These are phyloP conservation scores for Scaptomyza caliginosa DNA, from an alignment of 2,888 invertebrate genomes.

Conservation along the genomic window DNA sequence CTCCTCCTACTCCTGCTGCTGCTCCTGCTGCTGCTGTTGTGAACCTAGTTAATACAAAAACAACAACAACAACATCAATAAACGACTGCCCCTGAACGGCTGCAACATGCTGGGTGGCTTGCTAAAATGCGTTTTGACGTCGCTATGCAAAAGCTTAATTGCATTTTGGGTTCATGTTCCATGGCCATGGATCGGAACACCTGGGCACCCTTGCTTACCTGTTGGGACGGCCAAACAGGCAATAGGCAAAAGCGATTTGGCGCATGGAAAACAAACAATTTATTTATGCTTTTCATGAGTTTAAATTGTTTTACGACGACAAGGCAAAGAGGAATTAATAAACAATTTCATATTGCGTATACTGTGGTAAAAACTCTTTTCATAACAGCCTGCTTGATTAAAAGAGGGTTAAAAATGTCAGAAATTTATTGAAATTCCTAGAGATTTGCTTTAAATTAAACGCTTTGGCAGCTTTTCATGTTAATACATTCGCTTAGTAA, in stretches of 20 bases:
- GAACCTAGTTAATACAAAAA: constrained; percentile 68
- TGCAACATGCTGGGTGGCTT: constrained; percentile 24
- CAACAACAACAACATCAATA: constrained; percentile 59
- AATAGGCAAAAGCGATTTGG: constrained; percentile 45
- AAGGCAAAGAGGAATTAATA: constrained; percentile 28
- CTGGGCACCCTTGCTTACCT: constrained; percentile 5
- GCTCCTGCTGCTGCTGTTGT: background rate
- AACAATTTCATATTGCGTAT: constrained; percentile 4
- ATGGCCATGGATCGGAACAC: constrained; percentile 37
- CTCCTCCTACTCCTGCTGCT: no score
- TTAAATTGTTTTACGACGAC: constrained; percentile 45
- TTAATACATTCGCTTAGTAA: no score
- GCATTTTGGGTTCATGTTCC: constrained; percentile 54
- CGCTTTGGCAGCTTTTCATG: no score
- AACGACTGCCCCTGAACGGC: constrained; percentile 57
- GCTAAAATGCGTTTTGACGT: constrained; percentile 67
- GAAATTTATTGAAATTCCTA: background rate
- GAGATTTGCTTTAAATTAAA: background rate
- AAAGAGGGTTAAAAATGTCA: background rate
- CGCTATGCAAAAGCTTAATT: constrained; percentile 66
- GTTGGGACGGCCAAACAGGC: background rate
- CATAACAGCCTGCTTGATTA: background rate
- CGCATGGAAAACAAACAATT: constrained; percentile 41
- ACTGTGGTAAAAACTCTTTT: background rate
- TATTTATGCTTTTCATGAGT: constrained; percentile 42